Evolutionary conservation across 1,140 invertebrate genomes (phyloP).

Genomic region (Papilio polytes): DNA sequence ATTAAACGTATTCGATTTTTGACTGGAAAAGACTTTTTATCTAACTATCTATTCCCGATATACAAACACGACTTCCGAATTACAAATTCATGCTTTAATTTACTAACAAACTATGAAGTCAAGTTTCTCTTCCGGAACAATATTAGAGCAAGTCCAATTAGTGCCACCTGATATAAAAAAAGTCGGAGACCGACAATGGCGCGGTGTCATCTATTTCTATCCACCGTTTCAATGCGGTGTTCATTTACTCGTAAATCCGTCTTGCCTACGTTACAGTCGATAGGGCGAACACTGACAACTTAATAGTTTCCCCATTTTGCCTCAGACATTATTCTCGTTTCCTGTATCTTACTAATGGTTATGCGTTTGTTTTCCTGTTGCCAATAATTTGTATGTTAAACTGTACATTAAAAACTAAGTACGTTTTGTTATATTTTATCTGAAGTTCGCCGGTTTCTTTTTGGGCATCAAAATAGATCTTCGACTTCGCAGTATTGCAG

Average conservation of each 20-base stretch:
- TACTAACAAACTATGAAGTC: neutral
- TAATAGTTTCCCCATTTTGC: constrained; percentile 77
- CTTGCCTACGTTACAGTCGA: constrained; percentile 66
- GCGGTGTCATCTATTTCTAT: constrained; percentile 50
- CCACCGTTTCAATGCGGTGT: constrained; percentile 41
- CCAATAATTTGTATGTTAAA: neutral
- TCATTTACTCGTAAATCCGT: constrained; percentile 67
- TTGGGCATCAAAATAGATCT: too few relatives aligned
- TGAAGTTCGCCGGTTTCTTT: too few relatives aligned
- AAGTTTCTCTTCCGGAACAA: neutral
- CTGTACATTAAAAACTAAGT: too few relatives aligned
- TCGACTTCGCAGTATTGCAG: neutral
- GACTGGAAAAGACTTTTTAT: too few relatives aligned
- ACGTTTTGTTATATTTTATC: too few relatives aligned
- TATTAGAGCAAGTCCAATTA: constrained; percentile 22
- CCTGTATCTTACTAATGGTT: constrained; percentile 57
- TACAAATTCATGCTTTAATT: neutral
- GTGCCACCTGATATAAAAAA: constrained; percentile 27
- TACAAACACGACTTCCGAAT: too few relatives aligned
- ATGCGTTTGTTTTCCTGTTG: constrained; percentile 22
- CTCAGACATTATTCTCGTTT: constrained; percentile 60
- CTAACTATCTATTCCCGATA: too few relatives aligned
- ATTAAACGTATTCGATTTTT: too few relatives aligned
- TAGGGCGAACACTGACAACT: constrained; percentile 71
- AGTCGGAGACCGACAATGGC: constrained; percentile 15